phyloP scores from a whole-genome alignment of 2,797 vertebrate species.

The Microchirus variegatus region DNA sequence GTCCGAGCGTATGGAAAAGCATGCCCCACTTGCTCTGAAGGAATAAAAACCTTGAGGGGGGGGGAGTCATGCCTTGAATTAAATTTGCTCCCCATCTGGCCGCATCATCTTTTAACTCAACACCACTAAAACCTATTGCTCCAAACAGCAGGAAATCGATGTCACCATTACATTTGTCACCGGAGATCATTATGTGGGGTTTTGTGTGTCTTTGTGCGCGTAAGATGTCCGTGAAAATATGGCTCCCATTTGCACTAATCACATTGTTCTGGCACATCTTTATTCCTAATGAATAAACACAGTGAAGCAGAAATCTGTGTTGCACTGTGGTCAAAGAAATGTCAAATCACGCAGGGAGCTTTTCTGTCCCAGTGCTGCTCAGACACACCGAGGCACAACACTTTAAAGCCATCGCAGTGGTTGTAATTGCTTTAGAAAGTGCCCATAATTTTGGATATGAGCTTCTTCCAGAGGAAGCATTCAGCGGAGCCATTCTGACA shows the following conservation, averaged over 20 bases:
- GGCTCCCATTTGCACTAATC: constrained; percentile 11
- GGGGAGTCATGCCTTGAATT: constrained; percentile 52
- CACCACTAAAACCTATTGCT: constrained; percentile 21
- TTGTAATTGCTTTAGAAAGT: constrained; percentile 23
- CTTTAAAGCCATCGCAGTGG: constrained; percentile 1
- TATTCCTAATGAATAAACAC: no score
- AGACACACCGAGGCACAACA: neutral
- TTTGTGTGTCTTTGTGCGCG: neutral
- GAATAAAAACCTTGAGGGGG: constrained; percentile 34
- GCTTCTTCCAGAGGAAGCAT: neutral
- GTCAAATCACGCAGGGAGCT: constrained; percentile 9
- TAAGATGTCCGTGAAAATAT: constrained; percentile 3
- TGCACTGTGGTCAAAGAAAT: neutral
- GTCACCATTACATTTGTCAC: constrained; percentile 40
- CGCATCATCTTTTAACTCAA: constrained; percentile 38
- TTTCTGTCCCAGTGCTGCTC: constrained; percentile 3
- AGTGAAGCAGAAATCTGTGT: no score
- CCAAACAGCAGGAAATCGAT: constrained; percentile 40
- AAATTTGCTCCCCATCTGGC: constrained; percentile 46
- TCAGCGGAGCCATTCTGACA: constrained; percentile 15
- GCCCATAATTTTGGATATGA: constrained; percentile 8
- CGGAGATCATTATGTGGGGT: constrained; percentile 20
- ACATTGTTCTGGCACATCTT: neutral
- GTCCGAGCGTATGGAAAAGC: constrained; percentile 52
- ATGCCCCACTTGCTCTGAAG: constrained; percentile 18